Base-by-base conservation (phyloP, 2,797 vertebrate species). In the Denticeps clupeoides region DNA sequence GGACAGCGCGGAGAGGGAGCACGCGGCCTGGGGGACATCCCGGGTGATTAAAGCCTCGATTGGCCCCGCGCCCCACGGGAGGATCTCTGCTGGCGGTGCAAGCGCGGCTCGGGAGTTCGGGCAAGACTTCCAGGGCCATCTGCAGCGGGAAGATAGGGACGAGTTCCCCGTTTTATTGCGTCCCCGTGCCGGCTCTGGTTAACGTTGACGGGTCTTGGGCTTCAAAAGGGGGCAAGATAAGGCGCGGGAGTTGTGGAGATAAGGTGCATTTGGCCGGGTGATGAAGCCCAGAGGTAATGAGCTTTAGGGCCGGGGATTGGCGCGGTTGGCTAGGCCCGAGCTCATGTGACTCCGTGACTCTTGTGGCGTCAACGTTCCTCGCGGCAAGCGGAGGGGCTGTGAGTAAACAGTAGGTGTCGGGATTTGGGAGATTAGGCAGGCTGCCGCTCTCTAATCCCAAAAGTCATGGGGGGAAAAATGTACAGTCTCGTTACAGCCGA, bases 1-100 rank as follows among this genome's bases (percentile, higher is more conserved):
- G 25, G 22, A 43, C 31, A 45, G 43, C 51, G 55, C 23, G 53
- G 41, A 32, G 23, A 56, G 31, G 41, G 45, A 46, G 10, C 24
- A 48, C 29, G 13, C 4, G n/a, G 29, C 21, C 47, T 10, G 1
- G 21, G 35, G 45, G 31, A 33, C 12, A 9, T 32, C 8, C 11
- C 12, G 33, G 23, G 27, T 32, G 9, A 44, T 62, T 55, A 51
- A 16, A 19, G 27, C 21, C 23, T 16, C 41, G 32, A 41, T 53
- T 55, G 51, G 12, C 22, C 31, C 12, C 42, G 13, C 37, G 33
- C 43, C 31, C 18, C 46, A 28, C 13, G 18, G 24, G 42, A 38
- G 10, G 52, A 41, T 45, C 26, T 51, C 35, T 25, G 16, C 41
- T 45, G 25, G 8, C 19, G 22, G 44, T 27, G 9, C 12, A 22